Evolutionary conservation across 2,797 vertebrate genomes (phyloP).

Genomic region (Macropus fuliginosus): DNA sequence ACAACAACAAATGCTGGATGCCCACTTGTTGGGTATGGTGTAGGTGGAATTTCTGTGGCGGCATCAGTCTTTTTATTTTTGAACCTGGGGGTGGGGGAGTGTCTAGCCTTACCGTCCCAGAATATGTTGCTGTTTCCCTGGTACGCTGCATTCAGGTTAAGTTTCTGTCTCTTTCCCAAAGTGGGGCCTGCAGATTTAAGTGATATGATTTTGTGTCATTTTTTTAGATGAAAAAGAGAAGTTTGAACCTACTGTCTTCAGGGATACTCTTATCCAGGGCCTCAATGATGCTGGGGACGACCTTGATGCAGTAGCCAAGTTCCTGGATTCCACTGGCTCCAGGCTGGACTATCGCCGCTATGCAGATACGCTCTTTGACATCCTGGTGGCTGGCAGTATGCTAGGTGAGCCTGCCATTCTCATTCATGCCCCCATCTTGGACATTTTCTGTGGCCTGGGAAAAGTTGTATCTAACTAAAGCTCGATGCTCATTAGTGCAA

Average conservation of each 20-base stretch:
- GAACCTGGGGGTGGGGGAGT: neutral
- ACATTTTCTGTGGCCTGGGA: too few relatives aligned
- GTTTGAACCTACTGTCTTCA: slow-evolving; percentile 96
- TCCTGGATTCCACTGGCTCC: slow-evolving; percentile 92
- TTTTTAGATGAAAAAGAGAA: slow-evolving; percentile 96
- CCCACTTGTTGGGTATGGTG: neutral
- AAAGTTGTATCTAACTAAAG: neutral
- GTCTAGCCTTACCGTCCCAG: neutral
- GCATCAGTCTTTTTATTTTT: too few relatives aligned
- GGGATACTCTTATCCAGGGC: slow-evolving; percentile 93
- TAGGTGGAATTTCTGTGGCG: neutral
- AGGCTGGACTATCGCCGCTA: slow-evolving; percentile 95
- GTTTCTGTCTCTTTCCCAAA: neutral
- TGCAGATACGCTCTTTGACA: slow-evolving; percentile 95
- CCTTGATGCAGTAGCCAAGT: slow-evolving; percentile 94
- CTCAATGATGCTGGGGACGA: slow-evolving; percentile 93
- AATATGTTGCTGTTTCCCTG: neutral
- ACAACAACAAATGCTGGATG: neutral
- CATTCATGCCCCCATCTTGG: neutral
- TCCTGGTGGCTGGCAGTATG: slow-evolving; percentile 96
- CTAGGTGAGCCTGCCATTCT: slow-evolving; percentile 86
- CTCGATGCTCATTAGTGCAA: neutral
- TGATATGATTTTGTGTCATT: neutral
- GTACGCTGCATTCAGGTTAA: neutral
- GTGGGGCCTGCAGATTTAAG: neutral